Base-by-base conservation (phyloP, 2,888 invertebrate genomes). In the Leistus spinibarbis region DNA sequence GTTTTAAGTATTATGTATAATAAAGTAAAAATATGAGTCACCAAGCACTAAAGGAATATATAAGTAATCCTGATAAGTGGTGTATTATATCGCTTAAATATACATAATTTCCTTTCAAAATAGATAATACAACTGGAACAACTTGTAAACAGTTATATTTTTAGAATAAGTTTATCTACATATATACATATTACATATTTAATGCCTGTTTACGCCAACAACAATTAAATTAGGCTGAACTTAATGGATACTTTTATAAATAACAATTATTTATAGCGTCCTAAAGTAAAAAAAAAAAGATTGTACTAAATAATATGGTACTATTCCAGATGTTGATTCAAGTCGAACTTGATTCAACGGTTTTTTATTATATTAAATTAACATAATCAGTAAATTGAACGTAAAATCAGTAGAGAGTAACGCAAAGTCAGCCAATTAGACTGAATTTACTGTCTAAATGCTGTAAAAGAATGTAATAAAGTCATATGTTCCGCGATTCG, bases 41-140 rank as follows among this genome's bases (percentile, higher is more conserved):
- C 53, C 67, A 67, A 19, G 3, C 5, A 60, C 20, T 20, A 5
- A 40, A 60, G 20, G 17, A 64, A 64, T 53, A 16, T 7, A 66
- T 19, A 66, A 13, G 20, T 40, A 10, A 27, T 23, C 53, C 17
- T 53, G 66, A 67, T 67, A 67, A 54, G 67, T 53, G 54, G 9
- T 17, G 9, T n/a, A n/a, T 20, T 53, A 20, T 67, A 67, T 54
- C 67, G 54, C 10, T 20, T 22, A 67, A 67, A 67, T 67, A 54
- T 54, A 67, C 13, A 67, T 22, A 67, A 67, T 22, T 67, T 67
- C 67, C 67, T 54, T 67, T 54, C n/a, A 67, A 20, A 54, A 22
- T 17, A 22, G 67, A 67, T 67, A 67, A 67, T 20, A 16, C 1
- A 54, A 67, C 53, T 67, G 54, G 53, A 54, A 67, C 67, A 13